These are phyloP conservation scores for Trissolcus basalis DNA, from an alignment of 1,140 invertebrate species.

Conservation along the genomic window DNA sequence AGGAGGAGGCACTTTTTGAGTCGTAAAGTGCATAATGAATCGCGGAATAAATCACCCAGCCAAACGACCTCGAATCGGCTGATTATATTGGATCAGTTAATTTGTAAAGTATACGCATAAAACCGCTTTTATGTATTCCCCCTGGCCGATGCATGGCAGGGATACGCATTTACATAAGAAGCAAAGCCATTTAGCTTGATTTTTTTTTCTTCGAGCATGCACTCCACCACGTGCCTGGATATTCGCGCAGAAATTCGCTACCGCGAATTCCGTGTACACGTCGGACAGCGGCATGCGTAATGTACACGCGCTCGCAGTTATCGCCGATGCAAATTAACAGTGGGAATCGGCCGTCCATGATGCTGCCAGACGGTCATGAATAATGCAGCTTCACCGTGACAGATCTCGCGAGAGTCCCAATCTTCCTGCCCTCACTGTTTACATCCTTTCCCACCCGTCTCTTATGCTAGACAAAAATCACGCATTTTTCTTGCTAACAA, in stretches of 20 bases:
- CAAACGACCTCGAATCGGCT: not conserved
- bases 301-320: slow-evolving; percentile 50
- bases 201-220: slow-evolving; percentile 25
- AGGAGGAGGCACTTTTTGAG: too few species aligned
- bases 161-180: slow-evolving; percentile 41
- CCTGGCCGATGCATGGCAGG: slow-evolving; percentile 17
- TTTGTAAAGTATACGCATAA: slow-evolving; percentile 22
- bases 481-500: too few species aligned
- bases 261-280: slow-evolving; percentile 35
- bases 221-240: slow-evolving; percentile 41
- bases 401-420: slow-evolving; percentile 24
- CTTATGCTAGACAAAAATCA: too few species aligned
- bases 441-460: too few species aligned
- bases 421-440: too few species aligned
- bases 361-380: slow-evolving; percentile 55
- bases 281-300: slow-evolving; percentile 47
- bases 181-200: slow-evolving; percentile 28
- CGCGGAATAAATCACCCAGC: too few species aligned
- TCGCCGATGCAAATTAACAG: slow-evolving; percentile 59
- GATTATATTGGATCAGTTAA: slow-evolving; percentile 16
- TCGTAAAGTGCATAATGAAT: too few species aligned
- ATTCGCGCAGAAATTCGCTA: slow-evolving; percentile 30
- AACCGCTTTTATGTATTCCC: slow-evolving; percentile 29
- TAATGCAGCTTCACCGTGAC: slow-evolving; percentile 49
- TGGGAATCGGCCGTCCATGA: slow-evolving; percentile 54